Conservation (phyloP, 2,888 invertebrate species). For the Andrena bucephala region DNA sequence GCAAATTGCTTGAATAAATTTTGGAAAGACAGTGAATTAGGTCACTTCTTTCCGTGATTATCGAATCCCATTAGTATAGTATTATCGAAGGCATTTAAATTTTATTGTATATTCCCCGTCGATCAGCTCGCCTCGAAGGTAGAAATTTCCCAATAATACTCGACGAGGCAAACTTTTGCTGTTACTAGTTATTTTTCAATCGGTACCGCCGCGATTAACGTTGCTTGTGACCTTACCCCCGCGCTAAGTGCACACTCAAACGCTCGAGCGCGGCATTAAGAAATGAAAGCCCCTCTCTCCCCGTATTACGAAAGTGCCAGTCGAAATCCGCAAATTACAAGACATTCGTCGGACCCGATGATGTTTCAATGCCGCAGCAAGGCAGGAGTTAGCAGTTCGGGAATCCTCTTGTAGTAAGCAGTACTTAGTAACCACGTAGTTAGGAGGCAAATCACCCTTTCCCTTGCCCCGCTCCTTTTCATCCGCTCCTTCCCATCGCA, state of each 20-base stretch:
- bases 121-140: background rate
- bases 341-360: conserved; percentile 54
- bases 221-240: background rate
- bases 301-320: conserved; percentile 23
- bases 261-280: conserved; percentile 18
- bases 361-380: conserved; percentile 52
- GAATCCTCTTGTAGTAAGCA: conserved; percentile 61
- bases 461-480: background rate
- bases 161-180: background rate
- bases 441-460: conserved; percentile 46
- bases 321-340: conserved; percentile 53
- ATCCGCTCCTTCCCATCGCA: conserved; percentile 4
- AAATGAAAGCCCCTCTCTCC: conserved; percentile 29
- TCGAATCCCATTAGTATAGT: background rate
- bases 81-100: background rate
- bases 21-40: background rate
- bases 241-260: background rate
- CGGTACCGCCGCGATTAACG: background rate
- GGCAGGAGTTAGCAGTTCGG: conserved; percentile 49
- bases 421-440: conserved; percentile 61
- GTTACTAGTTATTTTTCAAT: conserved; percentile 14
- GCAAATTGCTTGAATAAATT: background rate
- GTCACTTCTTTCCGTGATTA: background rate
- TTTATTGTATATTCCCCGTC: background rate
- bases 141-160: background rate